Base-by-base conservation (phyloP, 2,888 invertebrate species). In the Ennomos fuscantarius region DNA sequence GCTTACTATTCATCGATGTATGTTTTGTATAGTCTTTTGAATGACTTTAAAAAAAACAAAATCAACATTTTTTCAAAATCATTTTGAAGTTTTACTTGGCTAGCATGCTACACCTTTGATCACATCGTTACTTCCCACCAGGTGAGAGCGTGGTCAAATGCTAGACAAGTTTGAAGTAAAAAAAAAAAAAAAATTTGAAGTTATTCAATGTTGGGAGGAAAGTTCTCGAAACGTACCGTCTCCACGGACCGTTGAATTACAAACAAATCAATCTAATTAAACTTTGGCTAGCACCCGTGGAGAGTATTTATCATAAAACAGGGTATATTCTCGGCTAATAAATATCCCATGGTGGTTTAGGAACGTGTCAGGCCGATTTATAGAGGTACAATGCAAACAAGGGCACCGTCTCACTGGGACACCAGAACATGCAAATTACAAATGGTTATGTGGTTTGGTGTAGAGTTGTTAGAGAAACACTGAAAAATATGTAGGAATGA, bases 331-430 rank as follows among this genome's bases (percentile, higher is more conserved):
- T 79, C 73, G 76, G 74, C 72, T 76, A 78, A 84, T 89, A 87
- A 89, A 88, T 89, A 75, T 72, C 56, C 69, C 75, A 76, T 79
- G 76, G 69, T 75, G 79, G 87, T 78, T 84, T 77, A 65, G 76
- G 81, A 81, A 83, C 76, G 79, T 72, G 73, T 66, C 69, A 70
- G 70, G 71, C 70, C 76, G 81, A 90, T 89, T 89, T 89, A 90
- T 89, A 71, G 80, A 73, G 80, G 81, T 77, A 80, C 74, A 78
- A 77, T 76, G 78, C 73, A 81, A 88, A 85, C 74, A 81, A 81
- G 84, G 77, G 77, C 82, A 82, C 76, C 72, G 71, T 78, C 86
- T 80, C 80, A 82, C 84, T 84, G 84, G 54, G 58, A 47, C 47
- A 74, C 76, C 69, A 71, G 60, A 66, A 72, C 75, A 84, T 82